Evolutionary conservation across 2,888 invertebrate genomes (phyloP), one percentile per base, ranked within the genome.

Genomic region (Lasioglossum marginatum): DNA sequence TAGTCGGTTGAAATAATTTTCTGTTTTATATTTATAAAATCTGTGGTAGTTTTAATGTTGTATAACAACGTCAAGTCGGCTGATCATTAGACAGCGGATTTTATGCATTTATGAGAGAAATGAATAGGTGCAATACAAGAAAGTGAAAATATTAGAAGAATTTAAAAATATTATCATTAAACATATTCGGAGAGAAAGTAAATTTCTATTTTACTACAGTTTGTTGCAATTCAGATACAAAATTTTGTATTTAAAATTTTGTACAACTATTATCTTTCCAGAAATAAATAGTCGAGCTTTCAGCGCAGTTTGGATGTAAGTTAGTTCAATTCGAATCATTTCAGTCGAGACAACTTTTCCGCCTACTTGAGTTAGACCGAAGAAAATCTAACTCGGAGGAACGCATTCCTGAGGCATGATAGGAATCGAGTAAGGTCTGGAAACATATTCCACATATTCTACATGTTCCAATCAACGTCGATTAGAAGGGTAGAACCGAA

Each of bases 381-480:
- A n/a, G 16, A n/a, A 40, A 71, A 37, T n/a, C 43, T 71, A 40
- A 16, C 70, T 71, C 23, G 40, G n/a, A 23, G 37, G 23, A 71
- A 71, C 37, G 63, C 63, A 63, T 63, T 63, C 63, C 63, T 31
- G 16, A 27, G 6, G 63, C 31, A 31, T 16, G 63, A 63, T 63
- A 63, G 63, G 63, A 31, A 63, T 63, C 63, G 63, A 31, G 63
- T 63, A 31, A 63, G 63, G 16, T 63, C 63, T 14, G 16, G 31
- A 63, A 63, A 63, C 63, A 48, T 72, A 73, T 79, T 70, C 57
- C 66, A 45, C 57, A 8, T 43, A 43, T 43, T 43, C 43, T 14
- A 12, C 14, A 74, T 74, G 74, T 74, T 74, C 27, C 68, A 74
- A 74, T 82, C 74, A 79, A 82, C 43, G 52, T 68, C 40, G 60